phyloP scores from a whole-genome alignment of 2,797 vertebrate species.

The Furcifer pardalis region DNA sequence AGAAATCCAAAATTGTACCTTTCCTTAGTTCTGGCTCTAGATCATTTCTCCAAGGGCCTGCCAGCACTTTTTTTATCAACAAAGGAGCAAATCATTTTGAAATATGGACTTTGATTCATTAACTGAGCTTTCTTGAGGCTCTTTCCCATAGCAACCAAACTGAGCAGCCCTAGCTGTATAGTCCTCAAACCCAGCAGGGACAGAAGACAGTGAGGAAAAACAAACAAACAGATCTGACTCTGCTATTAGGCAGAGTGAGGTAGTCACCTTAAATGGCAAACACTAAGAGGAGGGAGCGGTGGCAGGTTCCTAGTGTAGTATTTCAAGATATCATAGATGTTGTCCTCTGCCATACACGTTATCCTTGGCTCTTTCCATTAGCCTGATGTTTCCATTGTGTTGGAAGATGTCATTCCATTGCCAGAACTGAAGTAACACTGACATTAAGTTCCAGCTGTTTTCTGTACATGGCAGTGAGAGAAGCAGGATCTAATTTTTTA shows the following conservation, averaged over 20 bases:
- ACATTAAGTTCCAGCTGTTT: background rate
- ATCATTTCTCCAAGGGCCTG: slow-evolving; percentile 43
- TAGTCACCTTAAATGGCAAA: too few species aligned
- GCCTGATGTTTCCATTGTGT: background rate
- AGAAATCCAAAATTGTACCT: too few species aligned
- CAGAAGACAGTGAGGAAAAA: background rate
- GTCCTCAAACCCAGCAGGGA: background rate
- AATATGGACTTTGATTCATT: slow-evolving; percentile 22
- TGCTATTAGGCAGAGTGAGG: too few species aligned
- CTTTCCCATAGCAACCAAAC: slow-evolving; percentile 13
- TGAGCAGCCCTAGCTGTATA: background rate
- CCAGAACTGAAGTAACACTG: background rate
- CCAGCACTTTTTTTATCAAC: slow-evolving; percentile 36
- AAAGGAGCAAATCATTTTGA: background rate
- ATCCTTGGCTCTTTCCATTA: background rate
- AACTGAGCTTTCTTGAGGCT: slow-evolving; percentile 33
- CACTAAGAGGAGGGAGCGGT: too few species aligned
- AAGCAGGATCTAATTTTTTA: background rate
- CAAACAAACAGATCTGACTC: background rate
- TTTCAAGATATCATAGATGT: too few species aligned
- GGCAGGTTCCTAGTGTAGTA: too few species aligned
- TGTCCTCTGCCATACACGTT: too few species aligned
- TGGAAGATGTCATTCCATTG: background rate
- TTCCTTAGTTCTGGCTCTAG: too few species aligned
- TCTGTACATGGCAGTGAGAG: background rate